Base-by-base conservation (phyloP, 2,113 vertebrate species). In the Sinocyclocheilus anophthalmus region DNA sequence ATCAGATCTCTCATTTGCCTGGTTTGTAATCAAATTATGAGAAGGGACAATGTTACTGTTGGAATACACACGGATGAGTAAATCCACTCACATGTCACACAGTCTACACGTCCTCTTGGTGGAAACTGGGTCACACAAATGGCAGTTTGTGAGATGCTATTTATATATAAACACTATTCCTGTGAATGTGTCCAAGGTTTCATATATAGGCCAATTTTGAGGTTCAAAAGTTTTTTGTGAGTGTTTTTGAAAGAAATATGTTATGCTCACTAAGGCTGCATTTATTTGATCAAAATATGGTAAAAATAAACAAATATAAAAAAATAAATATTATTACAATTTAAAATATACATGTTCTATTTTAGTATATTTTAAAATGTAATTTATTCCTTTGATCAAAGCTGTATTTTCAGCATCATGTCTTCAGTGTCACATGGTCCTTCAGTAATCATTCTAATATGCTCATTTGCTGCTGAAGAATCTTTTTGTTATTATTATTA, bases 1-100 rank as follows among this genome's bases (percentile, higher is more conserved):
- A 61, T 57, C 72, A 39, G 57, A 26, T 76, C 22, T 42, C 30
- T 53, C 39, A 16, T 67, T 86, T 84, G 82, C 16, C 85, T 76
- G 88, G 77, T 79, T 57, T 80, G 76, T 30, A 80, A 84, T 84
- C 16, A 45, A 84, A 75, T 81, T 22, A n/a, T 70, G 20, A 59
- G 67, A 13, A 14, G 24, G 33, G 57, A 45, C 88, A 81, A 69
- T 50, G 75, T 65, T 1, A 33, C 63, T 76, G 57, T 80, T 39
- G 42, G 76, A 76, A 45, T 57, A 69, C 76, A 59, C 16, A 45
- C 13, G 85, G 81, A 73, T 69, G 69, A 83, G n/a, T 20, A 50
- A 78, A 77, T 87, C 87, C 24, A 50, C 75, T 55, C 61, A 65
- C 69, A 76, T 85, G 69, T 65, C 22, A 63, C 79, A 81, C 33